phyloP scores from a whole-genome alignment of 2,113 vertebrate species.

The Setophaga petechia region DNA sequence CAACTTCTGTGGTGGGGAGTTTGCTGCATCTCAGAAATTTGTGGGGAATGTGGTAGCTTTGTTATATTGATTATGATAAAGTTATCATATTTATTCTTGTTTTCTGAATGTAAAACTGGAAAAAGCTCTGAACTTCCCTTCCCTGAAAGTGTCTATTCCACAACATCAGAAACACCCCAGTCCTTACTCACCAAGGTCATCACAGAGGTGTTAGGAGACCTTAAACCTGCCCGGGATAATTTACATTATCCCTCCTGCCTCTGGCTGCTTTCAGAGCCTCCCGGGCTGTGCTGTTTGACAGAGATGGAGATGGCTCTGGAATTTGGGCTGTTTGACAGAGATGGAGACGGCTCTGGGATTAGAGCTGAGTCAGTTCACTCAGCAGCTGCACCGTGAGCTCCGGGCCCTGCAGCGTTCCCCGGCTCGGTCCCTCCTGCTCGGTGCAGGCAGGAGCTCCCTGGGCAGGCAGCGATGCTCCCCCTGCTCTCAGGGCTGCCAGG shows the following conservation, averaged over 20 bases:
- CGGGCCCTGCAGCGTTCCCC: neutral
- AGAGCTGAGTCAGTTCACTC: neutral
- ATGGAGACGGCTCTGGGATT: neutral
- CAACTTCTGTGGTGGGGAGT: neutral
- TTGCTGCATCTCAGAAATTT: neutral
- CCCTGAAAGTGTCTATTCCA: neutral
- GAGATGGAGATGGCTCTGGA: neutral
- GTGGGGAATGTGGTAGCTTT: neutral
- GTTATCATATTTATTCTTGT: neutral
- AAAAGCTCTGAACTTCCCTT: neutral
- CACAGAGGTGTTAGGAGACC: neutral
- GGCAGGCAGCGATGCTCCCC: neutral
- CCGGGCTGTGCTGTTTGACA: neutral
- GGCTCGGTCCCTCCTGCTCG: neutral
- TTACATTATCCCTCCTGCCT: neutral
- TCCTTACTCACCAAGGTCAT: neutral
- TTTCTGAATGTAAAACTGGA: neutral
- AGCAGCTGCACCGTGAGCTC: neutral
- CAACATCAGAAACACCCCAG: neutral
- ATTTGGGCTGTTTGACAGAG: neutral
- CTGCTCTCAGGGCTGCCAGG: too few species aligned
- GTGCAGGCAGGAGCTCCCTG: neutral
- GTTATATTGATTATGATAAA: too few species aligned
- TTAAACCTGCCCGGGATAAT: neutral
- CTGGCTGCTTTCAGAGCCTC: neutral